Evolutionary conservation across 2,113 vertebrate genomes (phyloP).

Genomic region (Struthidea cinerea): DNA sequence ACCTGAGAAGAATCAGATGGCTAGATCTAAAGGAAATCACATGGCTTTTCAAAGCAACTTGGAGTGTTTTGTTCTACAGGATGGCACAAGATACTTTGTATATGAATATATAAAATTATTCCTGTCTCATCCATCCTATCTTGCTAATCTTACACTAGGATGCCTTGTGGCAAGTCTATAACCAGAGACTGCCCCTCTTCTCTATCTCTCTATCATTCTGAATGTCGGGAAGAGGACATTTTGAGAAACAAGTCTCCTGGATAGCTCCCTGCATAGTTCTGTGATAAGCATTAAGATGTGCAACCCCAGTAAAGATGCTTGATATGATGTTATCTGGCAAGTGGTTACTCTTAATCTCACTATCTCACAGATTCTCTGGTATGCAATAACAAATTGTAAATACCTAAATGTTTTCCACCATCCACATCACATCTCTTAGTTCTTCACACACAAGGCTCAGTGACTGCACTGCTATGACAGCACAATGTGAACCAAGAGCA

Average conservation of each 20-base stretch:
- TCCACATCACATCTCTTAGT: not conserved
- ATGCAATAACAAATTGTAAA: constrained; percentile 59
- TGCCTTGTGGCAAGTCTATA: not conserved
- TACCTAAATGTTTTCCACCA: not conserved
- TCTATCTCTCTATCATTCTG: not conserved
- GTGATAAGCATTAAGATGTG: constrained; percentile 27
- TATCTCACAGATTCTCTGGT: constrained; percentile 12
- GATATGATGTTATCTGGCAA: constrained; percentile 24
- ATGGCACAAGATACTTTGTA: not conserved
- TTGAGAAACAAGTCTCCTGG: not conserved
- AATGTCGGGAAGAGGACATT: not conserved
- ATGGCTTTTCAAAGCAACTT: not conserved
- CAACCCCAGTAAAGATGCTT: not conserved
- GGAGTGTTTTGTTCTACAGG: not conserved
- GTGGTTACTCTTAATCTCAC: constrained; percentile 17
- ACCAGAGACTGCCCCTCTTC: not conserved
- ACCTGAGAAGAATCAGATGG: constrained; percentile 8
- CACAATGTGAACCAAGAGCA: not conserved
- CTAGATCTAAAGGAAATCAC: not conserved
- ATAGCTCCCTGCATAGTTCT: not conserved
- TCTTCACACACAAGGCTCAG: not conserved
- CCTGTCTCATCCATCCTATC: not conserved
- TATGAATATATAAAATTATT: not conserved
- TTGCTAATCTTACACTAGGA: not conserved
- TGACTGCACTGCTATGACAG: not conserved